Percentiles rank a stretch among this genome's conserved stretches.
These are phyloP conservation scores for Yponomeuta sedellus DNA, from an alignment of 2,888 invertebrate genomes.

Conservation along the genomic window DNA sequence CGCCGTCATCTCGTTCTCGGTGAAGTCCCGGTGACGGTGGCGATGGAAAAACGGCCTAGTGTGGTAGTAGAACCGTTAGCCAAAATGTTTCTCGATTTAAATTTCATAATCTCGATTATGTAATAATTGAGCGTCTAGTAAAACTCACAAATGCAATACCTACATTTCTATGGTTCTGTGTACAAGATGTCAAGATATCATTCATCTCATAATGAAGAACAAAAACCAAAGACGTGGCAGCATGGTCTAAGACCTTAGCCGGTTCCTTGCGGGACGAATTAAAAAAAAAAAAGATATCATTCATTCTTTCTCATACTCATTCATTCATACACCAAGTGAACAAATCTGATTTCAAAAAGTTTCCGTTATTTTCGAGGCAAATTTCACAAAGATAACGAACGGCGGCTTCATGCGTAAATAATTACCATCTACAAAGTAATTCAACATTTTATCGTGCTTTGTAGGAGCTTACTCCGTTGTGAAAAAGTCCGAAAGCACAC, in stretches of 20 bases:
- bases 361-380: constrained; percentile 28
- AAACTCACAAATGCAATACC: neutral
- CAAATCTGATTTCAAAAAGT: constrained; percentile 20
- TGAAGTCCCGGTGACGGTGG: too few species aligned
- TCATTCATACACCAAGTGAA: constrained; percentile 12
- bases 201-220: too few species aligned
- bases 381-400: constrained; percentile 10
- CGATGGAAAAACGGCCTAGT: too few species aligned
- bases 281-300: too few species aligned
- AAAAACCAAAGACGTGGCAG: too few species aligned
- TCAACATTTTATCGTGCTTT: neutral
- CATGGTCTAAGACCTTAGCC: too few species aligned
- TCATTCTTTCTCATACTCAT: neutral
- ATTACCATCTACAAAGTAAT: neutral
- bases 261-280: too few species aligned
- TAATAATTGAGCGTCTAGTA: neutral
- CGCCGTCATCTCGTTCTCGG: too few species aligned
- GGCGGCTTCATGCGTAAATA: neutral
- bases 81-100: too few species aligned
- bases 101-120: too few species aligned
- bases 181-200: too few species aligned
- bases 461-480: neutral
- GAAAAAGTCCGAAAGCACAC: constrained; percentile 5
- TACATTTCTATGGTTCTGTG: neutral
- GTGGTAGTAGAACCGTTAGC: too few species aligned